phyloP scores from a whole-genome alignment of 1,140 invertebrate species.

The Apis dorsata region DNA sequence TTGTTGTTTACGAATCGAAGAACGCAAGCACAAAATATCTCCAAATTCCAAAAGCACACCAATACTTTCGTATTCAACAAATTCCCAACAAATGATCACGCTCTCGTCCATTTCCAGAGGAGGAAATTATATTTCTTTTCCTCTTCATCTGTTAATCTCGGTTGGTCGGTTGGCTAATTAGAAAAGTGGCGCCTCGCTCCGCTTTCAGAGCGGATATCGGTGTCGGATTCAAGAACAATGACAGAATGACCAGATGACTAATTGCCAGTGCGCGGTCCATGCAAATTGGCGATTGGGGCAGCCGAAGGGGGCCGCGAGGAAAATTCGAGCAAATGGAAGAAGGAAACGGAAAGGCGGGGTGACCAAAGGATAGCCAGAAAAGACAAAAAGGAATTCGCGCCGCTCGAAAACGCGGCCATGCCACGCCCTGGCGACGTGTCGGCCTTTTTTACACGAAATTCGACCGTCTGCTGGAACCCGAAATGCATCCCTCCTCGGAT shows the following conservation, averaged over 20 bases:
- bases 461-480: conserved; percentile 57
- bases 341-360: too few species aligned
- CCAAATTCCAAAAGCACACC: too few species aligned
- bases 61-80: too few species aligned
- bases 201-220: conserved; percentile 4
- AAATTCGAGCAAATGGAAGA: not conserved
- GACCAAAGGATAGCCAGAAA: not conserved
- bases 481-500: conserved; percentile 9
- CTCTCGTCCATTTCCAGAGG: too few species aligned
- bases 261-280: conserved; percentile 2
- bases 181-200: conserved; percentile 40
- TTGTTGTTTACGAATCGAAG: too few species aligned
- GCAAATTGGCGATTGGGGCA: conserved; percentile 15
- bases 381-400: conserved; percentile 42
- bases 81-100: too few species aligned
- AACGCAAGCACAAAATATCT: too few species aligned
- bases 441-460: conserved; percentile 63
- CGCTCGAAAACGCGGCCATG: conserved; percentile 17
- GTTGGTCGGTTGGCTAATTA: conserved; percentile 17
- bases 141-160: not conserved
- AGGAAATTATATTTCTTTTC: not conserved
- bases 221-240: conserved; percentile 24
- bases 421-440: conserved; percentile 72
- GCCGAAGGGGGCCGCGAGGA: not conserved
- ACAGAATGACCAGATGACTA: conserved; percentile 34